Conservation (phyloP, 2,113 vertebrate species). For the Oncorhynchus clarkii region DNA sequence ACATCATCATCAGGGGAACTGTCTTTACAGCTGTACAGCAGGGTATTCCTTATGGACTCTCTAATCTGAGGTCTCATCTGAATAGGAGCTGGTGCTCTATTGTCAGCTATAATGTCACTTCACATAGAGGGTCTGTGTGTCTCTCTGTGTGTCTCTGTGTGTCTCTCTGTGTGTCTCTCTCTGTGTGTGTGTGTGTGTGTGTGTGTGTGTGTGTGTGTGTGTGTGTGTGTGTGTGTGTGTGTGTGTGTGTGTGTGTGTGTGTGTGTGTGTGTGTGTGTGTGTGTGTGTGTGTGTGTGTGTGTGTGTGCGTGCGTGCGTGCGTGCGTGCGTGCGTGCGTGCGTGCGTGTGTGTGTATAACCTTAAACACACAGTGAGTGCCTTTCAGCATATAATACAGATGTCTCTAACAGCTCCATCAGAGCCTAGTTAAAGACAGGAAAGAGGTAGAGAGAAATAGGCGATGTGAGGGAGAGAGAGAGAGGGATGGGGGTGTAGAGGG, state of each 20-base stretch:
- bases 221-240: no score
- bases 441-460: not conserved
- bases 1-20: slow-evolving; percentile 19
- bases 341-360: no score
- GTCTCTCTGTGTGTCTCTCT: no score
- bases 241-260: no score
- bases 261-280: no score
- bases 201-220: no score
- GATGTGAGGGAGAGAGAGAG: rapidly evolving
- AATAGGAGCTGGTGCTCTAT: slow-evolving; percentile 55
- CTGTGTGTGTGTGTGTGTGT: no score
- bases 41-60: slow-evolving; percentile 50
- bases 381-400: not conserved
- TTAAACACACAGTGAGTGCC: not conserved
- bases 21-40: slow-evolving; percentile 40
- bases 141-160: not conserved
- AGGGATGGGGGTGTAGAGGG: not conserved
- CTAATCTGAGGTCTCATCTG: slow-evolving; percentile 48
- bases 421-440: not conserved
- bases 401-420: slow-evolving; percentile 3
- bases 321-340: no score
- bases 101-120: slow-evolving; percentile 46
- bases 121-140: not conserved
- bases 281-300: no score
- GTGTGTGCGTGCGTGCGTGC: no score